Evolutionary conservation across 2,113 vertebrate genomes (phyloP).

Genomic region (Vulpes lagopus): DNA sequence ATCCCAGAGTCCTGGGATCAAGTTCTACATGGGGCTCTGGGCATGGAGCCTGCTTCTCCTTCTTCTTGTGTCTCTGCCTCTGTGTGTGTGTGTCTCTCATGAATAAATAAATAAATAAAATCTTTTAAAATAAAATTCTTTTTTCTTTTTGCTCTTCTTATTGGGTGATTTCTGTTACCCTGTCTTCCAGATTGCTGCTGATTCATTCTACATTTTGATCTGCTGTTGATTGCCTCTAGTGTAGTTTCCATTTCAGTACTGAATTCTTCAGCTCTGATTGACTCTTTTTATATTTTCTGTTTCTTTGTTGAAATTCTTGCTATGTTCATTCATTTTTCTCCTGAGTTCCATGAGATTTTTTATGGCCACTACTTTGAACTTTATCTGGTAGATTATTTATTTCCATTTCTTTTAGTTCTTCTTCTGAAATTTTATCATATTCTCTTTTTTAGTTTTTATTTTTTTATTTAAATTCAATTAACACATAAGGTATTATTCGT

Average conservation of each 20-base stretch:
- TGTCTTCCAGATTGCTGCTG: neutral
- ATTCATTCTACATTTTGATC: neutral
- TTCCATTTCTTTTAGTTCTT: neutral
- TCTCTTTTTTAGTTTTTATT: neutral
- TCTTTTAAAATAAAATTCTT: too few species aligned
- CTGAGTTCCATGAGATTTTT: neutral
- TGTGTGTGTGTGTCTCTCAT: too few species aligned
- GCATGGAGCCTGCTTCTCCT: too few species aligned
- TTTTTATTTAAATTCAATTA: too few species aligned
- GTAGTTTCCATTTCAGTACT: neutral
- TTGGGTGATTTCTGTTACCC: neutral
- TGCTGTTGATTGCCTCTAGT: neutral
- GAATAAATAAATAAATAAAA: too few species aligned
- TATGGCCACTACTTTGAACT: neutral
- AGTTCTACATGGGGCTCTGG: too few species aligned
- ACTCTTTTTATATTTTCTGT: neutral
- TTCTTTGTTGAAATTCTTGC: neutral
- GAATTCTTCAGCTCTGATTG: neutral
- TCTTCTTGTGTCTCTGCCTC: too few species aligned
- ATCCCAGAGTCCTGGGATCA: too few species aligned
- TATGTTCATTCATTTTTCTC: neutral
- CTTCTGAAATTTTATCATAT: neutral
- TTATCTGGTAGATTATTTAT: neutral
- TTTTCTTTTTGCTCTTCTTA: neutral
- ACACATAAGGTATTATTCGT: too few species aligned